Conservation (phyloP, 2,888 invertebrate genomes). For the Sarcophaga caerulescens region DNA sequence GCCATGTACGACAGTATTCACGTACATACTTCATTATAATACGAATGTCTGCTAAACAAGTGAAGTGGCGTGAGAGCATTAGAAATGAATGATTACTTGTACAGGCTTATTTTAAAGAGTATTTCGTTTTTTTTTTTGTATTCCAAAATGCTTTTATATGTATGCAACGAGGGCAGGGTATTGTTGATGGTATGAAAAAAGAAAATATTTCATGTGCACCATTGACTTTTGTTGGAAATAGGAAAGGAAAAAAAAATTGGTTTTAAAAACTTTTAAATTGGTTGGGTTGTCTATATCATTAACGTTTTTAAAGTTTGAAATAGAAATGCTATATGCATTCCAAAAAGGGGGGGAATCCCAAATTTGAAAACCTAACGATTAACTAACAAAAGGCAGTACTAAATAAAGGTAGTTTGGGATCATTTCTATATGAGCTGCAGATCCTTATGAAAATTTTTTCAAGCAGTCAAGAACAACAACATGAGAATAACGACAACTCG, state of each 20-base stretch:
- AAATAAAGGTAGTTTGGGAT: no score
- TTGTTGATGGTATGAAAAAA: neutral
- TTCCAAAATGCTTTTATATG: neutral
- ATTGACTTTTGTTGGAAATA: conserved; percentile 75
- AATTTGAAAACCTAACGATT: neutral
- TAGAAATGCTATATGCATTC: neutral
- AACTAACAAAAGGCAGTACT: no score
- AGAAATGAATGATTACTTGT: conserved; percentile 47
- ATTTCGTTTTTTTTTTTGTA: neutral
- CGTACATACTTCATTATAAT: neutral
- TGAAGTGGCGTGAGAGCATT: conserved; percentile 15
- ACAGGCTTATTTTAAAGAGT: conserved; percentile 5
- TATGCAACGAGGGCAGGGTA: conserved; percentile 18
- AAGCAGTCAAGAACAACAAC: no score
- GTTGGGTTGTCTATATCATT: conserved; percentile 36
- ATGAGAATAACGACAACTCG: no score
- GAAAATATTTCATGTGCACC: conserved; percentile 73
- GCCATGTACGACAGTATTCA: neutral
- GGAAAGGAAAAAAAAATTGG: neutral
- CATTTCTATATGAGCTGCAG: no score
- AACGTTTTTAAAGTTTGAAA: neutral
- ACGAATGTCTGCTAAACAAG: neutral
- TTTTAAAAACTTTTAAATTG: conserved; percentile 34
- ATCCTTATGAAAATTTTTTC: no score
- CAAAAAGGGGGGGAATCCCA: neutral